Conservation (phyloP, 2,113 vertebrate genomes). For the Platichthys stellatus region DNA sequence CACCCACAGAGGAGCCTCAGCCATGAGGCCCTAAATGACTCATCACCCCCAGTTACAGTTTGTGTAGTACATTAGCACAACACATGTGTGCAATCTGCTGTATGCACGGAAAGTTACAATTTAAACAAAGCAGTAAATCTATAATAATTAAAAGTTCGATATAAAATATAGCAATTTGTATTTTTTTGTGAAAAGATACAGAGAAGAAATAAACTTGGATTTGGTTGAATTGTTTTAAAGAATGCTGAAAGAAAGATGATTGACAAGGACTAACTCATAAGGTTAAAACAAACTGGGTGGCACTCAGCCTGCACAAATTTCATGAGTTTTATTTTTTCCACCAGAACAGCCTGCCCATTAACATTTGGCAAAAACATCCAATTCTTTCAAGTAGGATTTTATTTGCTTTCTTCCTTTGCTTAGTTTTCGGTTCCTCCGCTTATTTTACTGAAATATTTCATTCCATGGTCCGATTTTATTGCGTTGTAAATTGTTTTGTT, state of each 20-base stretch:
- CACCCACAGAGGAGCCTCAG: slow-evolving; percentile 28
- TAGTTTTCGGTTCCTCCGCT: no score
- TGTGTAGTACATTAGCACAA: slow-evolving; percentile 13
- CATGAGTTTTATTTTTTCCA: not conserved
- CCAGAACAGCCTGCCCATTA: not conserved
- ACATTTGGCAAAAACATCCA: not conserved
- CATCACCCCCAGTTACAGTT: slow-evolving; percentile 19
- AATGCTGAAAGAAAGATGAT: no score
- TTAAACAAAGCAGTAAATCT: not conserved
- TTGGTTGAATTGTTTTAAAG: no score
- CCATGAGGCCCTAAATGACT: slow-evolving; percentile 38
- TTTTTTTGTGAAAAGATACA: no score
- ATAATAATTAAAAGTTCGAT: no score
- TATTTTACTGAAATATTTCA: not conserved
- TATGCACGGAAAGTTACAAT: not conserved
- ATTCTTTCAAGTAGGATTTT: not conserved
- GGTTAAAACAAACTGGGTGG: not conserved
- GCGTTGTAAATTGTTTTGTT: not conserved
- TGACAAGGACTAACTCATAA: no score
- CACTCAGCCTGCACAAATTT: not conserved
- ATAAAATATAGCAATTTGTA: no score
- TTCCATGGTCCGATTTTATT: not conserved
- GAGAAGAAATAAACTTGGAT: no score
- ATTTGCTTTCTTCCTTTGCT: not conserved
- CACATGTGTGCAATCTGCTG: not conserved